phyloP scores from a whole-genome alignment of 2,888 invertebrate species.

The Coenonympha glycerion region DNA sequence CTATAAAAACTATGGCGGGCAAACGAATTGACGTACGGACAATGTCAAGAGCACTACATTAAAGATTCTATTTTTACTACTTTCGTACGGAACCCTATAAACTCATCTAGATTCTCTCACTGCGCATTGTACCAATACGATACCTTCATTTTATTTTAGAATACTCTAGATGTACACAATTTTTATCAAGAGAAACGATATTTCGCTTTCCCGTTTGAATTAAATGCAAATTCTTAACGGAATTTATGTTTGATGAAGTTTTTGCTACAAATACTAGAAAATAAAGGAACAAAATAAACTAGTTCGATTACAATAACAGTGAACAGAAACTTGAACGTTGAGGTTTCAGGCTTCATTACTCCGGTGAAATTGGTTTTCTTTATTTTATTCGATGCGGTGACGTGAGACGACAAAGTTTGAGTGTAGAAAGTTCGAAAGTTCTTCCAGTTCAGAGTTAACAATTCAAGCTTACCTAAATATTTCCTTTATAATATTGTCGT shows the following conservation, averaged over 20 bases:
- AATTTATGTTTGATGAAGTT: not conserved
- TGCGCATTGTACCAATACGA: too few species aligned
- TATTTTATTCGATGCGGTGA: slow-evolving; percentile 21
- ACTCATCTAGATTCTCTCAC: too few species aligned
- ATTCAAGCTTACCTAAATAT: too few species aligned
- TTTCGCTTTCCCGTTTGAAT: not conserved
- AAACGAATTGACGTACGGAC: too few species aligned
- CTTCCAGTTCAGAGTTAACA: slow-evolving; percentile 6
- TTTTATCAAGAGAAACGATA: not conserved
- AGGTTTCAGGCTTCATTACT: slow-evolving; percentile 21
- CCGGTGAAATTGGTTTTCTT: slow-evolving; percentile 23
- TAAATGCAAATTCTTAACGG: not conserved
- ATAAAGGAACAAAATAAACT: slow-evolving; percentile 4
- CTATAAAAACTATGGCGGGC: too few species aligned
- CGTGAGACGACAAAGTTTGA: slow-evolving; percentile 16
- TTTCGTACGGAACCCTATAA: too few species aligned
- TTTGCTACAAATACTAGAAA: slow-evolving; percentile 1
- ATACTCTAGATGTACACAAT: too few species aligned
- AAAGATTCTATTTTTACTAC: too few species aligned
- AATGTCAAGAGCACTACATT: too few species aligned
- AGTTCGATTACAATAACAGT: slow-evolving; percentile 15
- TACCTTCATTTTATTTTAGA: too few species aligned
- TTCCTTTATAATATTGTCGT: too few species aligned
- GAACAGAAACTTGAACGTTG: slow-evolving; percentile 18
- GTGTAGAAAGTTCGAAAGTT: slow-evolving; percentile 18